A percentile compares a stretch with the other conserved stretches of the same genome.
phyloP scores from a whole-genome alignment of 2,797 vertebrate genomes.

The Loris lydekkerianus region DNA sequence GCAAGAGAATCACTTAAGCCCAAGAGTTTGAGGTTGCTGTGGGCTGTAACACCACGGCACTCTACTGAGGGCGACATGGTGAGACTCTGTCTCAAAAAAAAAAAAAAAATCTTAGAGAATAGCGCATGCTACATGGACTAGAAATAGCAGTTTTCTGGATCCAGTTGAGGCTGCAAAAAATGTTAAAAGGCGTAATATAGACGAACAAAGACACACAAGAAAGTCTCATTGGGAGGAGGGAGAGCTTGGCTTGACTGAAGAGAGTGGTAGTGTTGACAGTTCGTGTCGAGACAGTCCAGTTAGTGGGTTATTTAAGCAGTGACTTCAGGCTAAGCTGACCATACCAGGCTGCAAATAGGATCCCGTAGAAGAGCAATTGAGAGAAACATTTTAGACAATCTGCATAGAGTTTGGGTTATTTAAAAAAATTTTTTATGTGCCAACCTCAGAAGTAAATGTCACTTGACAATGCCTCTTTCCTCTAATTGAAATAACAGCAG shows the following conservation, averaged over 20 bases:
- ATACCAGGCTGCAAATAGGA: not conserved
- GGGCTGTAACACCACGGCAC: too few relatives aligned
- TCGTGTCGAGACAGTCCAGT: not conserved
- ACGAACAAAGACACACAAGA: constrained; percentile 53
- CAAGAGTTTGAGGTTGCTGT: too few relatives aligned
- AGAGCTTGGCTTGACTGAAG: not conserved
- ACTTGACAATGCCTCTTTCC: not conserved
- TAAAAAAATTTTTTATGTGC: not conserved
- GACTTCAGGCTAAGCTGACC: constrained; percentile 16
- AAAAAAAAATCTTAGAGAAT: too few relatives aligned
- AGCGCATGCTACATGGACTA: not conserved
- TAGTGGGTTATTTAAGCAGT: constrained; percentile 32
- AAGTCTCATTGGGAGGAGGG: not conserved
- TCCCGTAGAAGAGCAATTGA: not conserved
- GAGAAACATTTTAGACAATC: not conserved
- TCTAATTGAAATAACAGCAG: not conserved
- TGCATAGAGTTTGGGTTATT: constrained; percentile 9
- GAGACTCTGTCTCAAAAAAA: too few relatives aligned
- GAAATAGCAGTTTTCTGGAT: constrained; percentile 56
- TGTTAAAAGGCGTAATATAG: not conserved
- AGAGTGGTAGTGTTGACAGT: not conserved
- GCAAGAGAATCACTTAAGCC: too few relatives aligned
- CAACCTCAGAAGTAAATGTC: constrained; percentile 33
- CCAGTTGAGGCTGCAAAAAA: constrained; percentile 23
- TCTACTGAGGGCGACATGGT: too few relatives aligned